Evolutionary conservation across 2,113 vertebrate species (phyloP), one percentile per base, ranked within the genome.

Genomic region (Isichthys henryi): DNA sequence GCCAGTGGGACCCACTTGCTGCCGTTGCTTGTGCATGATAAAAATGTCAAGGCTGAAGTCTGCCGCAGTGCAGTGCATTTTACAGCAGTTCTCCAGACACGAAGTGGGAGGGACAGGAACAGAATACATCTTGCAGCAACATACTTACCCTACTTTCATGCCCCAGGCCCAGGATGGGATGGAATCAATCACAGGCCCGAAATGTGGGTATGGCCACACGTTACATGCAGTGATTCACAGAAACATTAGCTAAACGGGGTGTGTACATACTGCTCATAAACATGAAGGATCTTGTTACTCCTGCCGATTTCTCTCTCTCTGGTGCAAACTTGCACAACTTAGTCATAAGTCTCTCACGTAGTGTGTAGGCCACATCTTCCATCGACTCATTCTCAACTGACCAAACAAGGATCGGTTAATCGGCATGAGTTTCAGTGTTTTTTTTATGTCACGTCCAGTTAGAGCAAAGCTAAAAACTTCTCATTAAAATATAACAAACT

Each of bases 351-450:
- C 83, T 86, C 7, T 86, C 83, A 50, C 45, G 9, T 15, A 50
- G 83, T 50, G 0, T 31, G 48, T 48, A 49, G 23, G 10, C 83
- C 21, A 43, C 83, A 86, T 50, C 48, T 46, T 23, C 35, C 15
- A 5, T 43, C 35, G 15, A n/a, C 4, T 43, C 31, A 39, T 39
- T 77, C 70, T 77, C 74, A 80, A 43, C 5, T 43, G 35, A 80
- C 31, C 74, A 80, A 80, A 39, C 35, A 19, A 80, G 13, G 31
- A 19, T 39, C 3, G 35, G 35, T 43, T 43, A 43, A 43, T 91
- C 90, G 90, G 45, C 13, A 2, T 39, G 92, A 92, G 85, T 13
- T 70, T 80, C 74, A 43, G 35, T 5, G 15, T 80, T 2, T 27
- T 10, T 35, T 35, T 43, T 21, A 80, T 39, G 11, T 39, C 70